Evolutionary conservation across 2,797 vertebrate species (phyloP), one percentile per base, ranked within the genome.

Genomic region (Gallinago nigripennis): DNA sequence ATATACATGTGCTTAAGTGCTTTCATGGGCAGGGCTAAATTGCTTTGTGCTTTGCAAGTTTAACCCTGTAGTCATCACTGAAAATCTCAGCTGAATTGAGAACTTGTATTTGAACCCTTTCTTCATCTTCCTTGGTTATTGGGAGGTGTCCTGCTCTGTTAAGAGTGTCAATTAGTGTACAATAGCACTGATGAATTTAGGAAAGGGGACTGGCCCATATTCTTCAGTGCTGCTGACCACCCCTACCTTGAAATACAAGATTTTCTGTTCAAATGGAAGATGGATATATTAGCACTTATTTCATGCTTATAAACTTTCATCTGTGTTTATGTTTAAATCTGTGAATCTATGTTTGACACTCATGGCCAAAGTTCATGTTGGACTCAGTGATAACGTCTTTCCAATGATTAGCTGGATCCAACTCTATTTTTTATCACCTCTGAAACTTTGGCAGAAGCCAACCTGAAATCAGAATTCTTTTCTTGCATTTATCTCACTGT

Each of bases 171-270:
- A 2, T 66, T 56, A 46, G 5, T 8, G 30, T 48, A 16, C 9
- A 45, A 4, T 6, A 57, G 20, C 20, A n/a, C 20, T 39, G 27
- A 8, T 31, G 15, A 77, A 65, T 56, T 80, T 24, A 23, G 35
- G 57, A 68, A 60, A n/a, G 17, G 8, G 35, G 35, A 8, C 19
- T 33, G 48, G 16, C 24, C 9, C 0, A 0, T 11, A 11, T 73
- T 56, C 28, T 63, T 65, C 0, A 0, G 8, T n/a, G 9, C 25
- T 82, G 45, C 21, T 64, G n/a, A 23, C 7, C 48, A 10, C 9
- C n/a, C 35, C 10, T 70, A 30, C 15, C 43, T 43, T 54, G 43
- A 86, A 88, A 60, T 60, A 37, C 8, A 31, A 45, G 30, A 9
- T 21, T 70, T 85, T 82, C 18, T 27, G 43, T 27, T 58, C 56